phyloP scores from a whole-genome alignment of 2,797 vertebrate species.

The Lepilemur septentrionalis region DNA sequence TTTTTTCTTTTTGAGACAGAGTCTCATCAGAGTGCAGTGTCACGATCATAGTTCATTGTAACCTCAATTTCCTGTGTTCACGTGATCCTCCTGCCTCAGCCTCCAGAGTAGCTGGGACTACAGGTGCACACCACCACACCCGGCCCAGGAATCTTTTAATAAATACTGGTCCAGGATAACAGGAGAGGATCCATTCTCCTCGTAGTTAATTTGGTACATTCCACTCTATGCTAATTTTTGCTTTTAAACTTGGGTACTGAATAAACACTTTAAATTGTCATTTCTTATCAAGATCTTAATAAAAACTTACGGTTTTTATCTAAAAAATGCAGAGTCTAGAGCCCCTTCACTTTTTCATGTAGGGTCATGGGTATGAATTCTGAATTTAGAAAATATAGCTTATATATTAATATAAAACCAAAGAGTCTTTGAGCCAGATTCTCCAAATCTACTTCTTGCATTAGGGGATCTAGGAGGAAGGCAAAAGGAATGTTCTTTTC shows the following conservation, averaged over 20 bases:
- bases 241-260: slow-evolving; percentile 69
- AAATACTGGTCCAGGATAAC: slow-evolving; percentile 89
- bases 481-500: neutral
- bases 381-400: neutral
- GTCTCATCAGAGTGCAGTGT: neutral
- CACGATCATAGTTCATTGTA: neutral
- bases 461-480: neutral
- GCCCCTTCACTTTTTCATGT: neutral
- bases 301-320: slow-evolving; percentile 77
- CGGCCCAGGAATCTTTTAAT: slow-evolving; percentile 80
- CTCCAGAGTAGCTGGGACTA: neutral
- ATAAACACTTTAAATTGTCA: slow-evolving; percentile 58
- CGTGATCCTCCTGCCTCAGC: neutral
- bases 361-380: neutral
- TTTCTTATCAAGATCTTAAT: slow-evolving; percentile 91
- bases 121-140: neutral
- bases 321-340: neutral
- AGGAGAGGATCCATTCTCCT: slow-evolving; percentile 73
- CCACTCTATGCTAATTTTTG: slow-evolving; percentile 59
- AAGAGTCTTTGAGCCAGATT: neutral
- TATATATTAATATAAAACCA: neutral
- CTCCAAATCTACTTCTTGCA: neutral
- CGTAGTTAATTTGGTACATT: slow-evolving; percentile 67
- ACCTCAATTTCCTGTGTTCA: neutral
- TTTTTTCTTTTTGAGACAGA: no score